Percentiles rank a stretch among this genome's conserved stretches.
phyloP scores from a whole-genome alignment of 2,888 invertebrate species.

The Phymatocera aterrima region DNA sequence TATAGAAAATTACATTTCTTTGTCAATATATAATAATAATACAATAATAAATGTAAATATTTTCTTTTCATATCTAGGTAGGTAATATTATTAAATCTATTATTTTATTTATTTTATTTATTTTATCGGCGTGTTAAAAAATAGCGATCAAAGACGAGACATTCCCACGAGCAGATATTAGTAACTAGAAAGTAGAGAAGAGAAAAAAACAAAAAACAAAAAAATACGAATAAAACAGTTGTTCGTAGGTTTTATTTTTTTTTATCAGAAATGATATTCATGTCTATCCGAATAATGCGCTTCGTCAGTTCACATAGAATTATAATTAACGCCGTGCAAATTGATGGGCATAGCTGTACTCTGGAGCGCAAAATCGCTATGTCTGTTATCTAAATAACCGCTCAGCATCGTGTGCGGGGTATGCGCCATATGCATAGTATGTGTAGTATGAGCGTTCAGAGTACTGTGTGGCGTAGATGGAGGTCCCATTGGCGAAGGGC shows the following conservation, averaged over 20 bases:
- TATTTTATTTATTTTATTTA: not conserved
- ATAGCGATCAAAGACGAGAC: not conserved
- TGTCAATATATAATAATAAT: no score
- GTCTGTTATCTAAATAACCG: conserved; percentile 82
- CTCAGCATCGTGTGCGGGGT: conserved; percentile 81
- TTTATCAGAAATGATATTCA: conserved; percentile 24
- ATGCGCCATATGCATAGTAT: conserved; percentile 80
- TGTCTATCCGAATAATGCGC: conserved; percentile 39
- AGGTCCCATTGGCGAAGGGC: conserved; percentile 73
- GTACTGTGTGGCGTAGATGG: conserved; percentile 64
- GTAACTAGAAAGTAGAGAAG: conserved; percentile 3
- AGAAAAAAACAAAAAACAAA: conserved; percentile 3
- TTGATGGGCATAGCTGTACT: conserved; percentile 83
- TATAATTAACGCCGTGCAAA: conserved; percentile 86
- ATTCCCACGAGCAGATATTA: conserved; percentile 22
- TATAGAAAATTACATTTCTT: conserved; percentile 23
- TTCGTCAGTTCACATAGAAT: conserved; percentile 82
- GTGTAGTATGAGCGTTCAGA: conserved; percentile 68
- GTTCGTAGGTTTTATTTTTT: not conserved
- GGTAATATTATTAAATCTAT: not conserved
- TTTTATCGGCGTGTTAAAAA: not conserved
- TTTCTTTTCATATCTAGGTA: not conserved
- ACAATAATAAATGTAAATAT: not conserved
- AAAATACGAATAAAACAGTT: not conserved
- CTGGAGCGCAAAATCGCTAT: conserved; percentile 81